phyloP scores from a whole-genome alignment of 2,113 vertebrate genomes.

The Aegypius monachus region DNA sequence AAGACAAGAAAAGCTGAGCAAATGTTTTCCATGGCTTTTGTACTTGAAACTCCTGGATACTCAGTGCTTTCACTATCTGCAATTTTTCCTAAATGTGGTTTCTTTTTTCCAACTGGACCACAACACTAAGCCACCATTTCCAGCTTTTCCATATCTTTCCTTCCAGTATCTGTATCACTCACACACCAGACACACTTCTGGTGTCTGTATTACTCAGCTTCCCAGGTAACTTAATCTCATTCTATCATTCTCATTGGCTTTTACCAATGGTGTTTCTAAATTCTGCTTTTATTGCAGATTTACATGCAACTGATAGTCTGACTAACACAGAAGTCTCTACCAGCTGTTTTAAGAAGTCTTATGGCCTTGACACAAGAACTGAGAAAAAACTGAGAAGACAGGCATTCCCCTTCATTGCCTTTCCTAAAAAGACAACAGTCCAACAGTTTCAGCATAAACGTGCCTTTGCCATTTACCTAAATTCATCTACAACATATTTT shows the following conservation, averaged over 20 bases:
- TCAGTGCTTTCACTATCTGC: not conserved
- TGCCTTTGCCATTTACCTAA: not conserved
- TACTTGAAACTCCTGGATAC: not conserved
- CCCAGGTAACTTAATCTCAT: not conserved
- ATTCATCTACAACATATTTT: not conserved
- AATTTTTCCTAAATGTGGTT: not conserved
- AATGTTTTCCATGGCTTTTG: not conserved
- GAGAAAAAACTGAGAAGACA: not conserved
- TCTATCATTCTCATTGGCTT: not conserved
- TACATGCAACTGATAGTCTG: not conserved
- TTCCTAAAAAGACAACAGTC: not conserved
- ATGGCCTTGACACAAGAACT: not conserved
- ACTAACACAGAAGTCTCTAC: not conserved
- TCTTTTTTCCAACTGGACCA: not conserved
- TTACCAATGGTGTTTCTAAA: not conserved
- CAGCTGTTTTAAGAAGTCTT: not conserved
- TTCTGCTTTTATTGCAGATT: not conserved
- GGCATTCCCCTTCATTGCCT: not conserved
- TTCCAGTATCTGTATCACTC: not conserved
- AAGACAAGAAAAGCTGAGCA: not conserved
- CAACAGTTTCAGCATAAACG: not conserved
- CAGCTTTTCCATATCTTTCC: not conserved
- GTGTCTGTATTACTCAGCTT: not conserved
- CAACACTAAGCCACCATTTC: not conserved
- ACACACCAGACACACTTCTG: not conserved